phyloP scores from a whole-genome alignment of 2,113 vertebrate species.

The Myotis lucifugus region DNA sequence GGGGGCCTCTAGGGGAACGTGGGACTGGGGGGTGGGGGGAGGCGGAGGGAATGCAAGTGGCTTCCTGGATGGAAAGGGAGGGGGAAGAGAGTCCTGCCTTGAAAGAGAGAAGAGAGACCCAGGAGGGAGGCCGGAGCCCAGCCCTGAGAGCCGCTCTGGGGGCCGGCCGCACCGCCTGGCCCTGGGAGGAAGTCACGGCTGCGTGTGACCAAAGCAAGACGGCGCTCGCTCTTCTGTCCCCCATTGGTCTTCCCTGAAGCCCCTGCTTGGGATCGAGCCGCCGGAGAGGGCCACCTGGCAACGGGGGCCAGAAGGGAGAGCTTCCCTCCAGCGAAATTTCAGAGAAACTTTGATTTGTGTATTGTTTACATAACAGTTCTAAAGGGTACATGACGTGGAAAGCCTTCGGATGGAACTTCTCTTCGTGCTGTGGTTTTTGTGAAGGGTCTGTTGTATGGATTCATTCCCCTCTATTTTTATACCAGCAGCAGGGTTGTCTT shows the following conservation, averaged over 20 bases:
- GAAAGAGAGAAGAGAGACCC: not conserved
- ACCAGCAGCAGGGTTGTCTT: slow-evolving; percentile 80
- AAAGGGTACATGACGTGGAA: slow-evolving; percentile 85
- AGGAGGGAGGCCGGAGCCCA: not conserved
- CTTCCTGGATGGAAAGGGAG: slow-evolving; percentile 51
- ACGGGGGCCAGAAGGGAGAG: slow-evolving; percentile 53
- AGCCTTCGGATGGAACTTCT: slow-evolving; percentile 82
- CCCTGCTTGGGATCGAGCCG: slow-evolving; percentile 2
- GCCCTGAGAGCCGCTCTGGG: not conserved
- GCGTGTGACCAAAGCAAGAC: slow-evolving; percentile 47
- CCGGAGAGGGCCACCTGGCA: not conserved
- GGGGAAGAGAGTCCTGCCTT: not conserved
- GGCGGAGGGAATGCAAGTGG: not conserved
- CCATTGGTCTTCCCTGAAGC: not conserved
- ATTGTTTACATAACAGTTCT: slow-evolving; percentile 88
- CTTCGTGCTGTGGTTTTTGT: slow-evolving; percentile 73
- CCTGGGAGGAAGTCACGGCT: not conserved
- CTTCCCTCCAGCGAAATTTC: slow-evolving; percentile 69
- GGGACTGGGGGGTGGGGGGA: slow-evolving; percentile 50
- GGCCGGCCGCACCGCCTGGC: not conserved
- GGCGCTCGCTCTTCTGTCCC: not conserved
- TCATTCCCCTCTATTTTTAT: slow-evolving; percentile 74
- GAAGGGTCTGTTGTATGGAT: slow-evolving; percentile 68
- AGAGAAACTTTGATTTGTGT: slow-evolving; percentile 77
- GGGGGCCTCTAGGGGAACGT: not conserved